Conservation (phyloP, 2,888 invertebrate genomes). For the Temnothorax unifasciatus region DNA sequence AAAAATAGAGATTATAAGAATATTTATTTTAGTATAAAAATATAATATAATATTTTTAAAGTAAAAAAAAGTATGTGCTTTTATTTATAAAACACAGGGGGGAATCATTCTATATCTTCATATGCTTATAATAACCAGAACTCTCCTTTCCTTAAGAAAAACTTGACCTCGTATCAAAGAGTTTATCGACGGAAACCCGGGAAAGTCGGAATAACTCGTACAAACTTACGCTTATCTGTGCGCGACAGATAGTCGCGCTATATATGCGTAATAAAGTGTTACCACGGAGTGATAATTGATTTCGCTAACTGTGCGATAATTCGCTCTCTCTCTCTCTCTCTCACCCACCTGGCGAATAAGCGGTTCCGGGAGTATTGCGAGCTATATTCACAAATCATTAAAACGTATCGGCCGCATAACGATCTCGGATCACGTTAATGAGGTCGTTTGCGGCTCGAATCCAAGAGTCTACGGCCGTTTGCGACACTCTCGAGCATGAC, state of each 20-base stretch:
- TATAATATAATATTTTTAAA: neutral
- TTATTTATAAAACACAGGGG: constrained; percentile 24
- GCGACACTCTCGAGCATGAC: constrained; percentile 11
- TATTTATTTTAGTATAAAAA: neutral
- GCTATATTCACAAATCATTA: constrained; percentile 28
- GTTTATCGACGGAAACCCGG: neutral
- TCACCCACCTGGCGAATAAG: neutral
- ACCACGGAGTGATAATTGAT: constrained; percentile 17
- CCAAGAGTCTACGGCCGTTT: neutral
- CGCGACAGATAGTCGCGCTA: constrained; percentile 1
- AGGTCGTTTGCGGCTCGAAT: constrained; percentile 38
- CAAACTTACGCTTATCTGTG: neutral
- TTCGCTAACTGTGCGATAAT: constrained; percentile 11
- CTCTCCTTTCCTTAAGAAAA: neutral
- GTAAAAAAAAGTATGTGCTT: neutral
- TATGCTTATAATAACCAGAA: constrained; percentile 8
- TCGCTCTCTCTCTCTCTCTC: neutral
- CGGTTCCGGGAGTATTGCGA: neutral
- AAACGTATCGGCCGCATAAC: constrained; percentile 30
- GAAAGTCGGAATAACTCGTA: neutral
- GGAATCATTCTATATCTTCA: neutral
- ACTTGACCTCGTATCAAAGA: neutral
- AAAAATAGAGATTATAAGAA: constrained; percentile 22
- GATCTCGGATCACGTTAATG: constrained; percentile 60
- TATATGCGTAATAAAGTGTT: neutral